Conservation (phyloP, 1,140 invertebrate species). For the Uloborus diversus region DNA sequence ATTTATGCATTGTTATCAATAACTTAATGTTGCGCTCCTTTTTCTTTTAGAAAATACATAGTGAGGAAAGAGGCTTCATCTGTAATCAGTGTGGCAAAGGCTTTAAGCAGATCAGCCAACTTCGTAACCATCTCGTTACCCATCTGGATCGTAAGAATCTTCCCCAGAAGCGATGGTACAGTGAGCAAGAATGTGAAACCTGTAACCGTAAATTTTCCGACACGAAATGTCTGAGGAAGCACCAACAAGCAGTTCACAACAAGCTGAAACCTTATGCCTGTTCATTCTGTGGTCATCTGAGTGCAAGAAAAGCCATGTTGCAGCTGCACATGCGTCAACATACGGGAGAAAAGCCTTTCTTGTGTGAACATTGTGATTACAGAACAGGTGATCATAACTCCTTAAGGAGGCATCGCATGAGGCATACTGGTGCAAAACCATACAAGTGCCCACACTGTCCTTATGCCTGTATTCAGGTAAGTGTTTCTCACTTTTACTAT, state of each 20-base stretch:
- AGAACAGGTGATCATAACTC: constrained; percentile 82
- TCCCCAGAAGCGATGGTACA: constrained; percentile 67
- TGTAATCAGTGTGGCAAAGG: constrained; percentile 73
- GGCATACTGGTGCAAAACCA: constrained; percentile 77
- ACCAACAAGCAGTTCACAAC: constrained; percentile 80
- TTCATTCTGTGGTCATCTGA: constrained; percentile 78
- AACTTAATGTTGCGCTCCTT: no score
- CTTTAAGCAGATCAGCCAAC: constrained; percentile 74
- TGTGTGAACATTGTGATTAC: constrained; percentile 80
- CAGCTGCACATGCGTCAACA: constrained; percentile 78
- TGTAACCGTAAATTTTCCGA: constrained; percentile 77
- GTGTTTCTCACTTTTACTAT: neutral
- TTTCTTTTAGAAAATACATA: constrained; percentile 70
- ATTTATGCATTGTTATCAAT: no score
- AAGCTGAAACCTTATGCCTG: constrained; percentile 81
- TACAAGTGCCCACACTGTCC: constrained; percentile 76
- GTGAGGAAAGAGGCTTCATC: constrained; percentile 70
- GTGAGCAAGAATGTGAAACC: constrained; percentile 74
- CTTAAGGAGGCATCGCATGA: constrained; percentile 78
- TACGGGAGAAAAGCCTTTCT: constrained; percentile 82
- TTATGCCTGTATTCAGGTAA: constrained; percentile 74
- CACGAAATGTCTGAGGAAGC: constrained; percentile 78
- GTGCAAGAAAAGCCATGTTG: constrained; percentile 69
- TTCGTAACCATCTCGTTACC: constrained; percentile 72
- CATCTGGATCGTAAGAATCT: constrained; percentile 68